Evolutionary conservation across 2,888 invertebrate genomes (phyloP).

Genomic region (Acrobasis suavella): DNA sequence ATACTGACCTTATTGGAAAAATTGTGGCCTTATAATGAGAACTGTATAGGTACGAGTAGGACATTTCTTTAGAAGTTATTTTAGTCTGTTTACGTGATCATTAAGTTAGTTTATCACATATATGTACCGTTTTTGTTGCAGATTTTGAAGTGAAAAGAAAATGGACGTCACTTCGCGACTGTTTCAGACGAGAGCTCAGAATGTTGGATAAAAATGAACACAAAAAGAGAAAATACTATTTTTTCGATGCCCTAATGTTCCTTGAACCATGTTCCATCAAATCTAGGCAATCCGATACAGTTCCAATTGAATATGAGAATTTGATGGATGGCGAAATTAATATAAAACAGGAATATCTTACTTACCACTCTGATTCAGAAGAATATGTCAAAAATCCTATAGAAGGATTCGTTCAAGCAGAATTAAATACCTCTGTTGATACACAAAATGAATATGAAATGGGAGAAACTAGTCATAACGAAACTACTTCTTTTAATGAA

Average conservation of each 20-base stretch:
- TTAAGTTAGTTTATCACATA: neutral
- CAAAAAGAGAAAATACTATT: slow-evolving; percentile 13
- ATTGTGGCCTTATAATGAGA: too few species aligned
- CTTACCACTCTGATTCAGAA: neutral
- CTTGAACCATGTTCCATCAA: slow-evolving; percentile 6
- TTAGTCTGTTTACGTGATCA: too few species aligned
- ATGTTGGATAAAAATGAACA: slow-evolving; percentile 3
- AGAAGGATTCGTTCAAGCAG: neutral
- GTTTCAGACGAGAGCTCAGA: slow-evolving; percentile 14
- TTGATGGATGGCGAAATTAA: neutral
- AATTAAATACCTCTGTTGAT: neutral
- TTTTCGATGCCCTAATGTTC: slow-evolving; percentile 8
- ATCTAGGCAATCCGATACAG: neutral
- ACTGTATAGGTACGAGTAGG: too few species aligned
- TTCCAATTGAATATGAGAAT: neutral
- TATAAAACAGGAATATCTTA: neutral
- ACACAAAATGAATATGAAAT: neutral
- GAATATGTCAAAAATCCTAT: neutral
- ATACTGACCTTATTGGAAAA: too few species aligned
- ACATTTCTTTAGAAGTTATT: too few species aligned
- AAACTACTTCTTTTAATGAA: neutral
- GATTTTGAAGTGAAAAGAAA: slow-evolving; percentile 12
- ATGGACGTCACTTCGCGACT: slow-evolving; percentile 16
- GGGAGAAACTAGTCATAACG: neutral
- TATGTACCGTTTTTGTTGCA: neutral